Percentiles rank a stretch among this genome's conserved stretches.
Evolutionary conservation across 2,113 vertebrate genomes (phyloP).

Genomic region (Plecturocebus donacophilus): DNA sequence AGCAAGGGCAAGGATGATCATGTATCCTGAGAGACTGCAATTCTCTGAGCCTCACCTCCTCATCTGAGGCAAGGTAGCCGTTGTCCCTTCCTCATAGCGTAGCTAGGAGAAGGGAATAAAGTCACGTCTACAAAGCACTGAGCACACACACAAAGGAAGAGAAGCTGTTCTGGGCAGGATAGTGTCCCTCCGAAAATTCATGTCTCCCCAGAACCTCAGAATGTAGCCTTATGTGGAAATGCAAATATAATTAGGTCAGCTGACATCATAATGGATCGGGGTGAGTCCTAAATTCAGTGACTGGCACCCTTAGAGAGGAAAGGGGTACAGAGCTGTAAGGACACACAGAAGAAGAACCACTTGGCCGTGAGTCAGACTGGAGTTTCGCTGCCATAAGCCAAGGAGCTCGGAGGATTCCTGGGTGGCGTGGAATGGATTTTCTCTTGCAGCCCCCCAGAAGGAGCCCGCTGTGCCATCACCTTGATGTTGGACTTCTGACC

Average conservation of each 20-base stretch:
- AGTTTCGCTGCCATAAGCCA: too few relatives aligned
- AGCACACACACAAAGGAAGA: background rate
- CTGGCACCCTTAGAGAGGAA: background rate
- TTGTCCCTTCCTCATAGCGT: background rate
- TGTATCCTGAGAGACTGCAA: rapidly evolving
- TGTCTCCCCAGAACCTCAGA: background rate
- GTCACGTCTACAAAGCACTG: too few relatives aligned
- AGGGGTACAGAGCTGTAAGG: background rate
- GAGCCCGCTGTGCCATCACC: background rate
- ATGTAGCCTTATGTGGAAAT: background rate
- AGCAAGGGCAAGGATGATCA: background rate
- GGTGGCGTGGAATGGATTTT: too few relatives aligned
- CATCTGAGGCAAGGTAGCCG: rapidly evolving
- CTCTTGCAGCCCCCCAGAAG: background rate
- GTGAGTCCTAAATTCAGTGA: background rate
- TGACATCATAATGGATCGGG: background rate
- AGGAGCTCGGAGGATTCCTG: background rate
- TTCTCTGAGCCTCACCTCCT: background rate
- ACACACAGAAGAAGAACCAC: too few relatives aligned
- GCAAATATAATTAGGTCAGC: background rate
- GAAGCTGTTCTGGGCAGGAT: background rate
- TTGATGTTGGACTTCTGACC: background rate
- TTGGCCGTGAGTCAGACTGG: background rate
- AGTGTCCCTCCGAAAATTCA: rapidly evolving
- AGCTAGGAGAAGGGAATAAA: background rate